Evolutionary conservation across 2,113 vertebrate genomes (phyloP).

Genomic region (Colinus virginianus): DNA sequence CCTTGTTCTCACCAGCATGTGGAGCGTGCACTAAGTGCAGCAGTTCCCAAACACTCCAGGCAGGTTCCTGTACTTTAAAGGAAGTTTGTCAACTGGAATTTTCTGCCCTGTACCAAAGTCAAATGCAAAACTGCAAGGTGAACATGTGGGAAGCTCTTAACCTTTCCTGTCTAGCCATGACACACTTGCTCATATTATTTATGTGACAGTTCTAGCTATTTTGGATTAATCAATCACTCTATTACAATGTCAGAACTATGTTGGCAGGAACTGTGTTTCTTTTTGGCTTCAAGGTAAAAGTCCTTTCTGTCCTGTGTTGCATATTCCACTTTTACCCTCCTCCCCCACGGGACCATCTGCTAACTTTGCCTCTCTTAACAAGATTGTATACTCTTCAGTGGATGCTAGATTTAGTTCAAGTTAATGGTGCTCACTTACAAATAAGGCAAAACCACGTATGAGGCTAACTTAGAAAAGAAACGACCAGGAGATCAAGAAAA

Average conservation of each 20-base stretch:
- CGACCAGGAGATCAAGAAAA: background rate
- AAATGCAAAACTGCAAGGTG: conserved; percentile 43
- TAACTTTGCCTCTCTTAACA: background rate
- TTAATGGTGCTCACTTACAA: background rate
- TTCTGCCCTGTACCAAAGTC: conserved; percentile 52
- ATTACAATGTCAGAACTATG: conserved; percentile 63
- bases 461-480: background rate
- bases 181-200: conserved; percentile 68
- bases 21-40: background rate
- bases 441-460: background rate
- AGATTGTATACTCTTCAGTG: background rate
- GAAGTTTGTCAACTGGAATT: conserved; percentile 36
- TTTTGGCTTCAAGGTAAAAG: conserved; percentile 36
- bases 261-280: conserved; percentile 21
- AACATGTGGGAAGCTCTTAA: conserved; percentile 68
- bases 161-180: conserved; percentile 71
- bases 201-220: conserved; percentile 71
- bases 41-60: background rate
- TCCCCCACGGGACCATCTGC: background rate
- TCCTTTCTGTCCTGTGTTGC: conserved; percentile 4
- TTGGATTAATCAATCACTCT: conserved; percentile 75
- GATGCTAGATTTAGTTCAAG: background rate
- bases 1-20: background rate
- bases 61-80: background rate
- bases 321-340: background rate